Evolutionary conservation across 2,797 vertebrate species (phyloP), one percentile per base, ranked within the genome.

Genomic region (Acipenser oxyrinchus): DNA sequence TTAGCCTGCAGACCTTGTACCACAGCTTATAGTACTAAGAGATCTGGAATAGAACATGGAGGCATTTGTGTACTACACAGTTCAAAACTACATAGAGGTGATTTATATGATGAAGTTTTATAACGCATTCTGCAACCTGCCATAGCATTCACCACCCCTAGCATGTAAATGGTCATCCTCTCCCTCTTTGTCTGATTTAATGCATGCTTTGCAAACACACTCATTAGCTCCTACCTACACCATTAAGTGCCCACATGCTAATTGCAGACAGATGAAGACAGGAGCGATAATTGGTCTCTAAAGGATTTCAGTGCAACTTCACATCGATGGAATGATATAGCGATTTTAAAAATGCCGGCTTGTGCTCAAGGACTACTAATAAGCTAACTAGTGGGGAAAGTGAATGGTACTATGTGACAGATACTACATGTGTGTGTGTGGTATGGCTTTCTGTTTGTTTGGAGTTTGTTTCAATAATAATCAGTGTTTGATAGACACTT

Each of bases 171-270:
- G 49, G 10, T 9, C 59, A 15, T 50, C 37, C 18, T 11, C 13
- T 37, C 2, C 51, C 52, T 37, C 51, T 18, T 55, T 52, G 7
- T 65, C 64, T 55, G 15, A 55, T 65, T 37, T 65, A 64, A 50
- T 64, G 63, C 50, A 64, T 64, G 10, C 10, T 8, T 52, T 52
- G 50, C 6, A 55, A 37, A 11, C 52, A 1, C 37, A 7, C 37
- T 62, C 13, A 62, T 62, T 7, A 8, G 60, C 37, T 62, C 60
- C 7, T 3, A 62, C 13, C 60, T 18, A 62, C 13, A 62, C 13
- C 10, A 62, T 62, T 62, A 62, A 62, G 37, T 62, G 13, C 60
- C 60, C 53, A 55, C 53, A 55, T 55, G 53, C 3, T 55, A 55
- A 55, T 55, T 10, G 53, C 7, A 9, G 53, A 55, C 53, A 55